Evolutionary conservation across 2,888 invertebrate genomes (phyloP).

Genomic region (Melanotus villosus): DNA sequence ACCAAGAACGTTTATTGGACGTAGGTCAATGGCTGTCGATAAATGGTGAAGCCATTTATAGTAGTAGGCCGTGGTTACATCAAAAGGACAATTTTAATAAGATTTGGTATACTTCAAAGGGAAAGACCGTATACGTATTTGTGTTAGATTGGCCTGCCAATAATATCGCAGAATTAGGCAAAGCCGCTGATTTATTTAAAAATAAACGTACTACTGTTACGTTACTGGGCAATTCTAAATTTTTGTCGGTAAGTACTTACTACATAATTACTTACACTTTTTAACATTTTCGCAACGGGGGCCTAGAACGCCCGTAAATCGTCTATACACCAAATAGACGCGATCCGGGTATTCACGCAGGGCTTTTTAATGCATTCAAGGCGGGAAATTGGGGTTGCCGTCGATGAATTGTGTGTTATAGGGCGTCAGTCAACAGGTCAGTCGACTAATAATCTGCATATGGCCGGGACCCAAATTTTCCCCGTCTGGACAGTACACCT

Average conservation of each 20-base stretch:
- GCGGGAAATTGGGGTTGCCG: too few relatives aligned
- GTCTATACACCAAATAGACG: too few relatives aligned
- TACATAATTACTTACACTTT: too few relatives aligned
- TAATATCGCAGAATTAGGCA: constrained; percentile 68
- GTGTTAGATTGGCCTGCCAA: constrained; percentile 79
- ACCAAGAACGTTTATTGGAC: constrained; percentile 81
- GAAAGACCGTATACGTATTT: constrained; percentile 75
- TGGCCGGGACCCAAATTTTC: too few relatives aligned
- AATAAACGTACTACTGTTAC: constrained; percentile 62
- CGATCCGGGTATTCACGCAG: too few relatives aligned
- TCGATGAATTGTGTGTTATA: too few relatives aligned
- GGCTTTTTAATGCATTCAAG: too few relatives aligned
- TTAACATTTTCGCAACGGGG: too few relatives aligned
- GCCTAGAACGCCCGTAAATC: too few relatives aligned
- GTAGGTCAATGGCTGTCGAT: constrained; percentile 82
- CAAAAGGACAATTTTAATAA: constrained; percentile 86
- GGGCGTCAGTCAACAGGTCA: too few relatives aligned
- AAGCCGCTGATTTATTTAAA: constrained; percentile 60
- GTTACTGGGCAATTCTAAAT: constrained; percentile 70
- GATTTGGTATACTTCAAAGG: constrained; percentile 61
- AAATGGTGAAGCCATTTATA: constrained; percentile 89
- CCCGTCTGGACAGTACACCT: too few relatives aligned
- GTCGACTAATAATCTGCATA: too few relatives aligned
- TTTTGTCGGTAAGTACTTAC: constrained; percentile 54
- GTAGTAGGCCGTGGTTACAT: constrained; percentile 78